Evolutionary conservation across 1,140 invertebrate species (phyloP).

Genomic region (Probaryconus sp.): DNA sequence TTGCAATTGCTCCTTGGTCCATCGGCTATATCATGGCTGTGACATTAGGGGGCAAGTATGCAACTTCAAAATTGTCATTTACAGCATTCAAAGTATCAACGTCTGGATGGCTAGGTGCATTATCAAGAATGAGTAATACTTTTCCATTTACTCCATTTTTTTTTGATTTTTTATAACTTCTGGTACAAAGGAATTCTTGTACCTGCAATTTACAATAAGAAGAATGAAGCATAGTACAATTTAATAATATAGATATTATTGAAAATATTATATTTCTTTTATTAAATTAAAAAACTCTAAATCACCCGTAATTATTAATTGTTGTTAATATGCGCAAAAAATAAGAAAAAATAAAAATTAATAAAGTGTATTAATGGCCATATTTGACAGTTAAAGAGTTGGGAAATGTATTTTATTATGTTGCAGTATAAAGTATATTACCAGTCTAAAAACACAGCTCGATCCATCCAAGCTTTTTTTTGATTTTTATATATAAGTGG

Average conservation of each 20-base stretch:
- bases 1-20: conserved; percentile 2
- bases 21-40: neutral
- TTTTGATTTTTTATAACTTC: conserved; percentile 6
- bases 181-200: conserved; percentile 3
- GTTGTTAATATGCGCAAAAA: too few species aligned
- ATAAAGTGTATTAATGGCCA: too few species aligned
- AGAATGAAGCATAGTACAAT: neutral
- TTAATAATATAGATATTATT: too few species aligned
- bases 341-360: too few species aligned
- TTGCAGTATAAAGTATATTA: too few species aligned
- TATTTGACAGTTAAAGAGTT: too few species aligned
- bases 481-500: conserved; percentile 42
- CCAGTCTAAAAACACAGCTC: conserved; percentile 22
- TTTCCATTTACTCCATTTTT: neutral
- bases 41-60: conserved; percentile 3
- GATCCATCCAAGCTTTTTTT: conserved; percentile 44
- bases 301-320: too few species aligned
- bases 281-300: neutral
- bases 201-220: too few species aligned
- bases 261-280: too few species aligned
- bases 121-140: conserved; percentile 10
- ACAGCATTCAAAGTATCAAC: neutral
- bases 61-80: conserved; percentile 3
- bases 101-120: conserved; percentile 6
- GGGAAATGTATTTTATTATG: too few species aligned